Conservation (phyloP, 2,113 vertebrate species). For the Vombatus ursinus region DNA sequence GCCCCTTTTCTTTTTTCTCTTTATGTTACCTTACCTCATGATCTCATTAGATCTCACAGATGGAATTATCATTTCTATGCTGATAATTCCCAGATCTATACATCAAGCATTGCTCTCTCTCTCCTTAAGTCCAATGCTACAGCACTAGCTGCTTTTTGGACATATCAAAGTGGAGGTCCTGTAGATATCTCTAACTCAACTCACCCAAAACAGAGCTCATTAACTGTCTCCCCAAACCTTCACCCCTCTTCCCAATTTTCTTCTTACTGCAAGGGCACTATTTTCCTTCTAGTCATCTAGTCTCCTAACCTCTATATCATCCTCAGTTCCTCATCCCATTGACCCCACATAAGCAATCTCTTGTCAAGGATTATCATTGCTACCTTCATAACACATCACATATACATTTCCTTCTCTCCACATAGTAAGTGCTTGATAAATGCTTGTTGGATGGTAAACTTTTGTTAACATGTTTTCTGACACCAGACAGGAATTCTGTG, state of each 20-base stretch:
- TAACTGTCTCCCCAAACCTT: neutral
- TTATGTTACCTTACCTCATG: no score
- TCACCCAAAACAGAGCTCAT: neutral
- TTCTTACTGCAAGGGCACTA: neutral
- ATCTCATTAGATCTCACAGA: no score
- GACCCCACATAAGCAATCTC: neutral
- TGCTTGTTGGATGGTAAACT: neutral
- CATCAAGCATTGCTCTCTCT: neutral
- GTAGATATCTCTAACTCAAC: neutral
- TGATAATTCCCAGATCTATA: neutral
- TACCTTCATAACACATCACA: neutral
- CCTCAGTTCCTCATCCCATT: neutral
- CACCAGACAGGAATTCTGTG: neutral
- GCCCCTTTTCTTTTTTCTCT: neutral
- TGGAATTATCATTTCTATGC: no score
- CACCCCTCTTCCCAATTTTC: neutral
- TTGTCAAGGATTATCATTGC: neutral
- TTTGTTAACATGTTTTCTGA: no score
- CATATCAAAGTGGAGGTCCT: neutral
- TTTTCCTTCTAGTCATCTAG: neutral
- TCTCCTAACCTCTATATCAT: neutral
- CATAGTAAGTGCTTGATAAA: neutral
- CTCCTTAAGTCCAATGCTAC: neutral
- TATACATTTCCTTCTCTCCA: neutral
- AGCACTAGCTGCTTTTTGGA: neutral